phyloP scores from a whole-genome alignment of 2,888 invertebrate species.

The Steinernema scapterisci region DNA sequence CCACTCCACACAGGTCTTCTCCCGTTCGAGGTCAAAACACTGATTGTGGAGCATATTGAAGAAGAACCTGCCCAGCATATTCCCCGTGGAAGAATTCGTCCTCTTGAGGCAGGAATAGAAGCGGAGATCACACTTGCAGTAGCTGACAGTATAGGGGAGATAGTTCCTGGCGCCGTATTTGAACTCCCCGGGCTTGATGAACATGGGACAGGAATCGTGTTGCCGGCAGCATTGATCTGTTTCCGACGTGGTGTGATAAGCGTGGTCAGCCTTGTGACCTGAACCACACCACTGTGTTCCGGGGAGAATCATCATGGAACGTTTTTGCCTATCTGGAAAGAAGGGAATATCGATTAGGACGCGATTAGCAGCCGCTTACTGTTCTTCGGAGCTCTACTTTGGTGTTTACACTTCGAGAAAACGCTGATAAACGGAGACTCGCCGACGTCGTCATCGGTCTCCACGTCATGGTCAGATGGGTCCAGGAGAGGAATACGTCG shows the following conservation, averaged over 20 bases:
- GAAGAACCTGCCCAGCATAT: slow-evolving; percentile 1
- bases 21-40: background rate
- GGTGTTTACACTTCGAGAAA: slow-evolving; percentile 1
- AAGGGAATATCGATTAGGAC: too few relatives aligned
- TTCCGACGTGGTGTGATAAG: background rate
- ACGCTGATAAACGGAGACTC: background rate
- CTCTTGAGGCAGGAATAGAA: background rate
- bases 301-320: background rate
- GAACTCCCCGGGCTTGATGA: background rate
- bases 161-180: slow-evolving; percentile 13
- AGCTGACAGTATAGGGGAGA: slow-evolving; percentile 19
- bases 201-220: slow-evolving; percentile 22
- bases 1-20: slow-evolving; percentile 14
- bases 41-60: slow-evolving; percentile 16
- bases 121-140: slow-evolving; percentile 19
- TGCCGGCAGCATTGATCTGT: background rate
- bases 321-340: background rate
- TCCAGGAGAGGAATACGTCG: background rate
- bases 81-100: background rate
- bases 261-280: slow-evolving; percentile 3
- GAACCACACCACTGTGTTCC: slow-evolving; percentile 19
- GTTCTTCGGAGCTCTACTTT: slow-evolving; percentile 7
- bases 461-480: background rate
- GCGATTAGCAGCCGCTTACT: slow-evolving; percentile 8
- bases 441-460: background rate